Conservation (phyloP, 2,797 vertebrate species). For the Epinephelus awoara region DNA sequence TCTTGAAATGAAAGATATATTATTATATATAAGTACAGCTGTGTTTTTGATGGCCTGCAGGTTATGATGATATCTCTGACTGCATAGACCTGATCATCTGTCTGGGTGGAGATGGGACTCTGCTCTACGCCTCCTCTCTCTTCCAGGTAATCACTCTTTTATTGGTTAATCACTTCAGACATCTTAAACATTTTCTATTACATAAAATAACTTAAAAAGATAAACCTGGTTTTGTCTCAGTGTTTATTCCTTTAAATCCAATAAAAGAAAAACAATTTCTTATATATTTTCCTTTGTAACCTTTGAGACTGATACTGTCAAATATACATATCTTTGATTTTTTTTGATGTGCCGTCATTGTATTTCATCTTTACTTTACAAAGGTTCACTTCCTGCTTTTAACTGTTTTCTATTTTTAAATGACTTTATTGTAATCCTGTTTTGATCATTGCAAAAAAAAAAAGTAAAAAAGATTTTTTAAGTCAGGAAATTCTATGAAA, state of each 20-base stretch:
- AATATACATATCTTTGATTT: neutral
- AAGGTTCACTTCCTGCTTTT: neutral
- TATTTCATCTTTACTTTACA: neutral
- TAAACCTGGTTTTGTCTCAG: neutral
- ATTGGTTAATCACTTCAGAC: neutral
- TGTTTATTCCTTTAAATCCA: neutral
- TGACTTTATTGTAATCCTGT: neutral
- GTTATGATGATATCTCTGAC: conserved; percentile 88
- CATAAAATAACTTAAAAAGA: neutral
- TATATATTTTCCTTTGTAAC: neutral
- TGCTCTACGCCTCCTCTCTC: conserved; percentile 89
- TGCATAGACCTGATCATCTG: conserved; percentile 90
- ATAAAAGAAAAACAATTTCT: neutral
- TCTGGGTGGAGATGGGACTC: conserved; percentile 88
- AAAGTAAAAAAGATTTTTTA: neutral
- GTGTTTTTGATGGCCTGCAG: conserved; percentile 63
- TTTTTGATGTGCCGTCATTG: neutral
- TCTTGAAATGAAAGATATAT: no score
- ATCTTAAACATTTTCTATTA: neutral
- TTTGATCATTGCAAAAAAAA: neutral
- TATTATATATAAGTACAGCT: no score
- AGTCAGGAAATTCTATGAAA: neutral
- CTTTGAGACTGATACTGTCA: neutral
- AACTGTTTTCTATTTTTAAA: neutral
- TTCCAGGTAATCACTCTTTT: conserved; percentile 83